Percentiles rank a stretch among this genome's conserved stretches.
These are phyloP conservation scores for Dolomedes plantarius DNA, from an alignment of 2,888 invertebrate species.

Conservation along the genomic window DNA sequence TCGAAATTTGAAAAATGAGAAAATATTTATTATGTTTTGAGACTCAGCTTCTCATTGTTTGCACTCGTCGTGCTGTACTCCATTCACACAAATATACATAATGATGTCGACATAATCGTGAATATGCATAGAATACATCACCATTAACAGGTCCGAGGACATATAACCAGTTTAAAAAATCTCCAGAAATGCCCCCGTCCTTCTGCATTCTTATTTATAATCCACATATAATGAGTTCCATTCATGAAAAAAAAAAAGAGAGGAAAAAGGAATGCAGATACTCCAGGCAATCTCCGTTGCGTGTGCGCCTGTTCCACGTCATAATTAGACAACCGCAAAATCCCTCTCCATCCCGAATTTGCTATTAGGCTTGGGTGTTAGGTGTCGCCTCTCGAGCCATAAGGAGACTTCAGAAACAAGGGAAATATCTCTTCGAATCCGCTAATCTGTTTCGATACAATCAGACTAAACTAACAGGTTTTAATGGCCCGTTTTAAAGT, in stretches of 20 bases:
- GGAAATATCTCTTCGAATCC: neutral
- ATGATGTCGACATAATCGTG: too few species aligned
- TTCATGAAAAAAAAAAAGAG: slow-evolving; percentile 25
- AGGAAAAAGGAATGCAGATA: slow-evolving; percentile 7
- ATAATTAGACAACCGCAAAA: slow-evolving; percentile 14
- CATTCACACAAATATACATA: too few species aligned
- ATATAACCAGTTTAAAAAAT: too few species aligned
- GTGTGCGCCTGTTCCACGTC: neutral
- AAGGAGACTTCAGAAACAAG: neutral
- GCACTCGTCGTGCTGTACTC: too few species aligned
- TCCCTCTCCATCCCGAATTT: neutral
- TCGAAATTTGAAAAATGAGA: too few species aligned
- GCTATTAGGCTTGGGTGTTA: slow-evolving; percentile 18
- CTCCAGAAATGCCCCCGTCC: neutral
- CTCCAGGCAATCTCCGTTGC: neutral
- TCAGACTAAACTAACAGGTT: too few species aligned
- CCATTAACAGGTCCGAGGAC: too few species aligned
- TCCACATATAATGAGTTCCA: slow-evolving; percentile 32
- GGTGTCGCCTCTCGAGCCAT: neutral
- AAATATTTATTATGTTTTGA: too few species aligned
- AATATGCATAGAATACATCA: too few species aligned
- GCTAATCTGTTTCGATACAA: neutral
- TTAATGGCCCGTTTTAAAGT: too few species aligned
- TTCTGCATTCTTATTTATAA: slow-evolving; percentile 29
- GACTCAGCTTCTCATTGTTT: too few species aligned